Evolutionary conservation across 2,797 vertebrate genomes (phyloP).

Genomic region (Borostomias antarcticus): DNA sequence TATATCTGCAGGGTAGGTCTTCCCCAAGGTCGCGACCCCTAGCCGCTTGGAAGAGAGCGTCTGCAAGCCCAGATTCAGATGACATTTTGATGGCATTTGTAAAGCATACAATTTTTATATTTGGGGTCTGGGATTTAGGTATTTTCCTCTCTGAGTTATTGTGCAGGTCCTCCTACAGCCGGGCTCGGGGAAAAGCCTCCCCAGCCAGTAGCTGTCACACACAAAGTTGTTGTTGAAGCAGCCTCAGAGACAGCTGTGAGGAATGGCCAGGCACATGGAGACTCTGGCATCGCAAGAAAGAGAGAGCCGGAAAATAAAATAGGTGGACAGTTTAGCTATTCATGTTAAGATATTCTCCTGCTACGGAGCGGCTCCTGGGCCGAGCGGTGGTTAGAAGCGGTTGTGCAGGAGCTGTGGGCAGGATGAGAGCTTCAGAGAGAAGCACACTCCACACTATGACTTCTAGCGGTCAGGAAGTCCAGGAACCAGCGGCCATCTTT

Average conservation of each 20-base stretch:
- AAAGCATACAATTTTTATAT: slow-evolving; percentile 61
- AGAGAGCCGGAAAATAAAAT: slow-evolving; percentile 1
- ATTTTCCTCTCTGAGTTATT: slow-evolving; percentile 55
- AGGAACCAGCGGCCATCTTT: not conserved
- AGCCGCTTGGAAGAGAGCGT: slow-evolving; percentile 19
- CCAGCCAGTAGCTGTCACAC: slow-evolving; percentile 69
- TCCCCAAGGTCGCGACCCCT: slow-evolving; percentile 53
- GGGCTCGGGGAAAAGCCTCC: slow-evolving; percentile 41
- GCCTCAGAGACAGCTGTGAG: slow-evolving; percentile 49
- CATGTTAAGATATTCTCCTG: slow-evolving; percentile 38
- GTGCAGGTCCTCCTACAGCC: slow-evolving; percentile 64
- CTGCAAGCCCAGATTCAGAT: slow-evolving; percentile 50
- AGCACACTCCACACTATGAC: not conserved
- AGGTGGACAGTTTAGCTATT: slow-evolving; percentile 46
- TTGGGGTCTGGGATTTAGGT: slow-evolving; percentile 66
- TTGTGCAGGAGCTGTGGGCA: not conserved
- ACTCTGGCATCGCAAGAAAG: slow-evolving; percentile 55
- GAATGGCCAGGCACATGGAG: slow-evolving; percentile 55
- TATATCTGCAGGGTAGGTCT: slow-evolving; percentile 48
- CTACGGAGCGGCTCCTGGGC: slow-evolving; percentile 34
- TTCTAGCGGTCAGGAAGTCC: not conserved
- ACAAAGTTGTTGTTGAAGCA: slow-evolving; percentile 62
- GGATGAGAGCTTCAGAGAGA: slow-evolving; percentile 27
- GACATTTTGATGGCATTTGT: slow-evolving; percentile 71
- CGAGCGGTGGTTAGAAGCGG: slow-evolving; percentile 5